A percentile compares a stretch with the other conserved stretches of the same genome.
Evolutionary conservation across 2,797 vertebrate genomes (phyloP).

Genomic region (Bradypus variegatus): DNA sequence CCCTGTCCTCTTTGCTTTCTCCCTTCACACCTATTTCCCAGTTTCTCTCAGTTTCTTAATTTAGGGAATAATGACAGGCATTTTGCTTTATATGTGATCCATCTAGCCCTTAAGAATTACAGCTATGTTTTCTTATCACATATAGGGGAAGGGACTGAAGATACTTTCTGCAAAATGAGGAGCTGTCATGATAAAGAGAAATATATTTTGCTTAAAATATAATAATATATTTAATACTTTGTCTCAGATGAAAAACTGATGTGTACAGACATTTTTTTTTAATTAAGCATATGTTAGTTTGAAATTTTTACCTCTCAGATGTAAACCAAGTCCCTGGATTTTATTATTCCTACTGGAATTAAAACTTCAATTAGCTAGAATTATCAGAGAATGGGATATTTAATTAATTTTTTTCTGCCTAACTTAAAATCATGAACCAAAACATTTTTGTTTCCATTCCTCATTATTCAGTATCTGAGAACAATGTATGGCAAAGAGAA

Average conservation of each 20-base stretch:
- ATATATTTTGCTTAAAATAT: neutral
- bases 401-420: slow-evolving; percentile 34
- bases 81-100: neutral
- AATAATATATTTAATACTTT: neutral
- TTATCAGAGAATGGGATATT: slow-evolving; percentile 26
- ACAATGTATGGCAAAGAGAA: slow-evolving; percentile 36
- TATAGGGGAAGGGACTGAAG: neutral
- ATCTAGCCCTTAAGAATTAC: neutral
- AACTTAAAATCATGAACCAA: slow-evolving; percentile 36
- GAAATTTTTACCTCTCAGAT: slow-evolving; percentile 8
- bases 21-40: neutral
- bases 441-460: slow-evolving; percentile 34
- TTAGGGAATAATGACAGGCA: neutral
- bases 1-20: neutral
- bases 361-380: slow-evolving; percentile 38
- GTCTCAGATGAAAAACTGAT: neutral
- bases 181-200: neutral
- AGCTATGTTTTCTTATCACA: neutral
- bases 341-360: slow-evolving; percentile 38
- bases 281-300: slow-evolving; percentile 41
- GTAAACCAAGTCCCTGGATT: neutral
- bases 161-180: neutral
- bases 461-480: slow-evolving; percentile 29
- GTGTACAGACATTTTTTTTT: neutral
- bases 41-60: neutral